phyloP scores from a whole-genome alignment of 2,113 vertebrate species.

The Desmodus rotundus region DNA sequence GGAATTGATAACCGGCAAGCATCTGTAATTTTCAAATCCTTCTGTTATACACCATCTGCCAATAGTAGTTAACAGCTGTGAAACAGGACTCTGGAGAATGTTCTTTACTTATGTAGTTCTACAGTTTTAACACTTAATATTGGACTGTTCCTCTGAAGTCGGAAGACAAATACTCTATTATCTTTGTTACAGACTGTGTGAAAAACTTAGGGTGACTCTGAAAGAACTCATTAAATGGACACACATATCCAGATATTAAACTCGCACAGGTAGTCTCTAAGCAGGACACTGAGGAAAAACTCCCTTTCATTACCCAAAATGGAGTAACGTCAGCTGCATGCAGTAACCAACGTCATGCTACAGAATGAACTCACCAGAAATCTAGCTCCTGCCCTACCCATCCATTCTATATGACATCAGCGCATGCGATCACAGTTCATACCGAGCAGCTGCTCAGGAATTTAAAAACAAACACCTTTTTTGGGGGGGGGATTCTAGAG shows the following conservation, averaged over 20 bases:
- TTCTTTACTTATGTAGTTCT: not conserved
- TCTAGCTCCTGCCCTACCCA: not conserved
- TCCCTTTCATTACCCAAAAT: not conserved
- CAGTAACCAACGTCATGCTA: not conserved
- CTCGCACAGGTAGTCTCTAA: not conserved
- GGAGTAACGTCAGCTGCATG: not conserved
- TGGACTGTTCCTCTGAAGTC: conserved; percentile 2
- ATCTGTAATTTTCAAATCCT: not conserved
- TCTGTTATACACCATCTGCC: not conserved
- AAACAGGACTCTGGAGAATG: not conserved
- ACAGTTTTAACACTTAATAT: not conserved
- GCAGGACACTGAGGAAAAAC: not conserved
- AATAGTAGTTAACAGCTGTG: not conserved
- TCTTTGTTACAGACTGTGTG: not conserved
- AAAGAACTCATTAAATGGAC: not conserved
- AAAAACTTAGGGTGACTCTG: not conserved
- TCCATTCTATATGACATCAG: not conserved
- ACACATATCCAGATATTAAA: not conserved
- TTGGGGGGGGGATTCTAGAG: not conserved
- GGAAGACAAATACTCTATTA: not conserved
- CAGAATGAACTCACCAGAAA: not conserved
- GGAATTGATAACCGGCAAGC: not conserved
- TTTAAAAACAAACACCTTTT: not conserved
- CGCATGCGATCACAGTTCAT: not conserved
- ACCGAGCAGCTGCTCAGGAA: not conserved